These are phyloP conservation scores for Hemithea aestivaria DNA, from an alignment of 2,888 invertebrate genomes.

Conservation along the genomic window DNA sequence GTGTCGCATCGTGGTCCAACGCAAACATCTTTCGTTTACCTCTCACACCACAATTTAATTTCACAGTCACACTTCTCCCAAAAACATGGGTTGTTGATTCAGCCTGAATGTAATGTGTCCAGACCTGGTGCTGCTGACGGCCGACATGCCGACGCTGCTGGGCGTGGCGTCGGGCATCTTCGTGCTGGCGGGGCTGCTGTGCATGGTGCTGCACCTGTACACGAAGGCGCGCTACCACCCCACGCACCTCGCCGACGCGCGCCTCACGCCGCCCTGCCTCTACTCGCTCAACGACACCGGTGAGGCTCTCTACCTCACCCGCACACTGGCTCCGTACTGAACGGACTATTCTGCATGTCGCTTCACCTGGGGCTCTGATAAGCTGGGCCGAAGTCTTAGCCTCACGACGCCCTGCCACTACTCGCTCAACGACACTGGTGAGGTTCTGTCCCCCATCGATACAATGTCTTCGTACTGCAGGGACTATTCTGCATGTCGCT, in stretches of 20 bases:
- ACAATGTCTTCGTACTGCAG: slow-evolving; percentile 89
- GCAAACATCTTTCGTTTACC: too few species aligned
- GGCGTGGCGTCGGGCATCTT: slow-evolving; percentile 92
- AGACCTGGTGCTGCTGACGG: slow-evolving; percentile 90
- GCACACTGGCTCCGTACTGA: slow-evolving; percentile 90
- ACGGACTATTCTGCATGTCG: slow-evolving; percentile 93
- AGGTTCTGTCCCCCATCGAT: too few species aligned
- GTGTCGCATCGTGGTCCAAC: too few species aligned
- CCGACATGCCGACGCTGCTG: slow-evolving; percentile 91
- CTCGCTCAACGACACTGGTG: slow-evolving; percentile 90
- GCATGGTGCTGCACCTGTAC: slow-evolving; percentile 93
- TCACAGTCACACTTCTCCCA: too few species aligned
- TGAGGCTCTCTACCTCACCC: too few species aligned
- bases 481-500: slow-evolving; percentile 93
- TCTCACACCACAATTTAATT: too few species aligned
- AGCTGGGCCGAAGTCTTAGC: too few species aligned
- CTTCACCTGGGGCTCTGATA: slow-evolving; percentile 90
- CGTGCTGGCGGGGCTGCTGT: slow-evolving; percentile 90
- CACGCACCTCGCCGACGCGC: slow-evolving; percentile 89
- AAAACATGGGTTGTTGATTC: too few species aligned
- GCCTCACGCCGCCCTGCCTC: slow-evolving; percentile 89
- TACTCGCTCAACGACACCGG: slow-evolving; percentile 91
- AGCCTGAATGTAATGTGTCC: slow-evolving; percentile 25
- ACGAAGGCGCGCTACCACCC: slow-evolving; percentile 83
- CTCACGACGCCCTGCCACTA: slow-evolving; percentile 91